Evolutionary conservation across 2,113 vertebrate genomes (phyloP).

Genomic region (Macquaria australasica): DNA sequence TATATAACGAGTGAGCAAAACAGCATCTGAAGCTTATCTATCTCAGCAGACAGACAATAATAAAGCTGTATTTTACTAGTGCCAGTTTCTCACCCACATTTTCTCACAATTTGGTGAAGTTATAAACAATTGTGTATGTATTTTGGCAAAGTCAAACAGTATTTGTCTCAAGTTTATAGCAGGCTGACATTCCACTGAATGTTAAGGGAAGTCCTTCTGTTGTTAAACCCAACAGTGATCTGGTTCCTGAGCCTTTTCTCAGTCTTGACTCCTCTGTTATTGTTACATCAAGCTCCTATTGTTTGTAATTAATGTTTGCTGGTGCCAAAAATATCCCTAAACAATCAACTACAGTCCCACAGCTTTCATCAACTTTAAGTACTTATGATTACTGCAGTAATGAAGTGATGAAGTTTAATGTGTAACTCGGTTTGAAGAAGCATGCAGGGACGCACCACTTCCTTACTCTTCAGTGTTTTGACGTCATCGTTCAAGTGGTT

Average conservation of each 20-base stretch:
- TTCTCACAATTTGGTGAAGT: neutral
- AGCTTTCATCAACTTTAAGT: neutral
- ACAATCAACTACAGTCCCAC: neutral
- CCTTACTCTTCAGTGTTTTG: constrained; percentile 85
- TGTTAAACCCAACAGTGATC: neutral
- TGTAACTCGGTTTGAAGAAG: constrained; percentile 21
- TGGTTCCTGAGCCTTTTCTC: constrained; percentile 7
- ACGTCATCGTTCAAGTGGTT: constrained; percentile 88
- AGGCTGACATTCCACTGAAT: constrained; percentile 4
- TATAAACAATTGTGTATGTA: neutral
- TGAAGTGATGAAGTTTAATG: neutral
- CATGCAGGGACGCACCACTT: constrained; percentile 86
- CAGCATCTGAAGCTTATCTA: neutral
- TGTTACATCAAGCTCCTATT: constrained; percentile 10
- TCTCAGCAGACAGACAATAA: neutral
- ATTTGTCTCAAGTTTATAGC: neutral
- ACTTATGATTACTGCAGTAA: neutral
- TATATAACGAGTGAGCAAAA: neutral
- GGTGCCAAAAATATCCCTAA: neutral
- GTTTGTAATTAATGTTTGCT: constrained; percentile 7
- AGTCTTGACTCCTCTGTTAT: neutral
- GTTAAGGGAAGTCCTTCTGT: constrained; percentile 12
- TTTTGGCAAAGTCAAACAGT: constrained; percentile 1
- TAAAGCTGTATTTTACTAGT: neutral
- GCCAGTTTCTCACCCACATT: neutral